Evolutionary conservation across 2,888 invertebrate genomes (phyloP), one percentile per base, ranked within the genome.

Genomic region (Zygogramma bicolorata): DNA sequence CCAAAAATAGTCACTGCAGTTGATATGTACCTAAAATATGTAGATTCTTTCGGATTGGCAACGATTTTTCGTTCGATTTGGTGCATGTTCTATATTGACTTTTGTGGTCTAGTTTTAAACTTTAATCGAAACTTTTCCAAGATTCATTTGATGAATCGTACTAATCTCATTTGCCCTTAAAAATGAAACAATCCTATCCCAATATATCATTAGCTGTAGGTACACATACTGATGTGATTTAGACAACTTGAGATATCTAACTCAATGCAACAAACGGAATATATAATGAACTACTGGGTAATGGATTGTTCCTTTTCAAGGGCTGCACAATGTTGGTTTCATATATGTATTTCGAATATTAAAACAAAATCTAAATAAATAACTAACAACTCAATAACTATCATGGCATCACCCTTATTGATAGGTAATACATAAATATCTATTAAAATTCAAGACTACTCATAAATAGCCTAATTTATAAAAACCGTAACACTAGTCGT

Each of bases 1-100:
- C 77, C 76, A 76, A 70, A 78, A 77, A 78, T 72, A 78, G 53
- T 27, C 53, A 53, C 46, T 63, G 74, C 70, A 76, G 66, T 82
- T n/a, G 83, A 83, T 83, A 83, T 83, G 83, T 83, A 75, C 79
- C 80, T 81, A 81, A 81, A 79, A 83, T 82, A 82, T 82, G 81
- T 81, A 66, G 63, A 72, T 79, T 80, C 75, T 75, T 75, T 75
- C 69, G 65, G 67, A 77, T 77, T 74, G 74, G 73, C 73, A 76
- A 72, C 71, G 38, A 10, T 38, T 13, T 13, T 75, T 70, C 71
- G 66, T 75, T 68, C 27, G 18, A 66, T 66, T 68, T 74, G 76
- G 70, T 75, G 71, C 58, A 46, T 78, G 76, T 78, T 76, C 74
- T 77, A 80, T 82, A 83, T 82, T 83, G 81, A 83, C 82, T 82